Evolutionary conservation across 2,797 vertebrate genomes (phyloP), one percentile per base, ranked within the genome.

Genomic region (Helarctos malayanus): DNA sequence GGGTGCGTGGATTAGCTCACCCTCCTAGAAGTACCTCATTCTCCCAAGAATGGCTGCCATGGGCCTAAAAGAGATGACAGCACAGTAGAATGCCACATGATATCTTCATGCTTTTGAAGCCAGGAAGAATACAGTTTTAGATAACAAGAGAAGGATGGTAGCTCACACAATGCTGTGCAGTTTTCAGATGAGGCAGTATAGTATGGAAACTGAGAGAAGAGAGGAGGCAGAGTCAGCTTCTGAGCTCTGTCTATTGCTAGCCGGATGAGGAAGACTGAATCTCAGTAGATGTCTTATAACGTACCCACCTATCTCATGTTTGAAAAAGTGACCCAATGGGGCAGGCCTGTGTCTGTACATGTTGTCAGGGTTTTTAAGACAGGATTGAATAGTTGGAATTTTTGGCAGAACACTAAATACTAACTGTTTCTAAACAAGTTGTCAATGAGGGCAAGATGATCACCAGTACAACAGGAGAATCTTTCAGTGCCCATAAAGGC

Each of bases 381-480:
- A n/a, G 47, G 88, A 84, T 68, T 49, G 41, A 86, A 84, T 83
- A 83, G 68, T 54, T 73, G 52, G 18, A 69, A 86, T 88, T 76
- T 81, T 54, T 80, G 65, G 71, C n/a, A 85, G 78, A 93, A 89
- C 19, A 38, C 13, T 71, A 49, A 94, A 78, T 61, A 83, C 49
- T 61, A 76, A 93, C 35, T 76, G 29, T 79, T 90, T 19, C 71
- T 63, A 69, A 76, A 85, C 29, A 91, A 97, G 12, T 35, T 93
- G 52, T 61, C 83, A 82, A 32, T 27, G 68, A 83, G 49, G 45
- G 59, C 57, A 89, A 83, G 1, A 88, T 1, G 47, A 52, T 93
- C 7, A 52, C 11, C 57, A 23, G 23, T 82, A 75, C 2, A 32
- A 45, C 1, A 41, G 68, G 41, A 94, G 71, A 79, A 71, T 65